phyloP scores from a whole-genome alignment of 2,888 invertebrate genomes.

The Amphipyra tragopoginis region DNA sequence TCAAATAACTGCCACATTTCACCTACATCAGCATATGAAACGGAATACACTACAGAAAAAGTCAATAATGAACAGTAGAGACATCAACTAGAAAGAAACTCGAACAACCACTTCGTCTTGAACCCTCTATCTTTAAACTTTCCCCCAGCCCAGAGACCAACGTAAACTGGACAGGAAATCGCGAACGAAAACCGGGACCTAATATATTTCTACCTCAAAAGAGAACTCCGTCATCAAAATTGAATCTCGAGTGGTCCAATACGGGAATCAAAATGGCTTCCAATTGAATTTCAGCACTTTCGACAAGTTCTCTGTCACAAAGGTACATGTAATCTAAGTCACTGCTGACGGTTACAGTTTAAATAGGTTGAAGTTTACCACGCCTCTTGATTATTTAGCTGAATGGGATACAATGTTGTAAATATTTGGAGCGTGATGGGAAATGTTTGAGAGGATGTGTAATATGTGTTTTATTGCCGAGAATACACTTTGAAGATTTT shows the following conservation, averaged over 20 bases:
- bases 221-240: constrained; percentile 65
- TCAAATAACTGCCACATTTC: constrained; percentile 40
- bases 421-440: constrained; percentile 26
- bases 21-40: constrained; percentile 40
- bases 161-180: constrained; percentile 45
- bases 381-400: constrained; percentile 37
- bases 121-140: constrained; percentile 3
- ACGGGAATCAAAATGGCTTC: constrained; percentile 66
- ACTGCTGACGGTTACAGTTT: constrained; percentile 19
- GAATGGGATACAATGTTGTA: constrained; percentile 6
- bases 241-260: constrained; percentile 60
- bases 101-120: constrained; percentile 30
- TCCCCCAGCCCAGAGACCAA: constrained; percentile 9
- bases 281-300: constrained; percentile 69
- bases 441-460: too few species aligned
- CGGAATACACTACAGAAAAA: constrained; percentile 55
- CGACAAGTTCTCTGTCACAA: constrained; percentile 54
- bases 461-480: too few species aligned
- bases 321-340: constrained; percentile 54
- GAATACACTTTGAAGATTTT: too few species aligned
- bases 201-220: constrained; percentile 63
- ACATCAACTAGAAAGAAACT: constrained; percentile 45
- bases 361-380: constrained; percentile 42
- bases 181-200: constrained; percentile 53
- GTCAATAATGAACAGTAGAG: constrained; percentile 55